A percentile compares a stretch with the other conserved stretches of the same genome.
Evolutionary conservation across 2,797 vertebrate species (phyloP).

Genomic region (Oceanodroma leucorhoa): DNA sequence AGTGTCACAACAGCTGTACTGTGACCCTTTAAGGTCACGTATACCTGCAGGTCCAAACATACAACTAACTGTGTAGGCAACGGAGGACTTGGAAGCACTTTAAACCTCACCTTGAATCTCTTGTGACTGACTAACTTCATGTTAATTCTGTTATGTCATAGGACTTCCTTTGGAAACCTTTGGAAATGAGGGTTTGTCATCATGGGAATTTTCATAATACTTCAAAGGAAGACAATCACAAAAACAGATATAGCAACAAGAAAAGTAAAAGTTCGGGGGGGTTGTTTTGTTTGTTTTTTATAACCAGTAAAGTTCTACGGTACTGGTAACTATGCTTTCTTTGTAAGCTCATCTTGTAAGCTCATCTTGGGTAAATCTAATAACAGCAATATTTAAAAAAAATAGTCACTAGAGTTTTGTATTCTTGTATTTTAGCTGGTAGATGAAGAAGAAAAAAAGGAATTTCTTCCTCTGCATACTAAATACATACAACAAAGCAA

Average conservation of each 20-base stretch:
- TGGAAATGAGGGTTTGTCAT: background rate
- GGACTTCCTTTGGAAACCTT: background rate
- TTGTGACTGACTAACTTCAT: background rate
- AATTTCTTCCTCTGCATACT: background rate
- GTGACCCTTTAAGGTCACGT: background rate
- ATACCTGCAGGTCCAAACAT: background rate
- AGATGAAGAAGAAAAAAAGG: background rate
- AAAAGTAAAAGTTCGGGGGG: fast-evolving
- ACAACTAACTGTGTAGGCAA: background rate
- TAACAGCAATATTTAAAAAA: background rate
- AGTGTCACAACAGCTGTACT: background rate
- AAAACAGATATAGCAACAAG: background rate
- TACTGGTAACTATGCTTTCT: background rate
- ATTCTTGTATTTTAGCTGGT: background rate
- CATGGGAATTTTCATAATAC: background rate
- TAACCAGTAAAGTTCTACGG: background rate
- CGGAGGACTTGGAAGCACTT: background rate
- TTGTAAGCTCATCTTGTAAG: background rate
- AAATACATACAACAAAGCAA: background rate
- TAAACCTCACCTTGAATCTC: background rate
- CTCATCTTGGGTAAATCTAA: background rate
- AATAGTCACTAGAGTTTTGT: background rate
- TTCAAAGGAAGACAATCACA: background rate
- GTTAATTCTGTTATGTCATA: background rate
- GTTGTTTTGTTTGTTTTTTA: background rate